Evolutionary conservation across 2,113 vertebrate species (phyloP).

Genomic region (Sterna hirundo): DNA sequence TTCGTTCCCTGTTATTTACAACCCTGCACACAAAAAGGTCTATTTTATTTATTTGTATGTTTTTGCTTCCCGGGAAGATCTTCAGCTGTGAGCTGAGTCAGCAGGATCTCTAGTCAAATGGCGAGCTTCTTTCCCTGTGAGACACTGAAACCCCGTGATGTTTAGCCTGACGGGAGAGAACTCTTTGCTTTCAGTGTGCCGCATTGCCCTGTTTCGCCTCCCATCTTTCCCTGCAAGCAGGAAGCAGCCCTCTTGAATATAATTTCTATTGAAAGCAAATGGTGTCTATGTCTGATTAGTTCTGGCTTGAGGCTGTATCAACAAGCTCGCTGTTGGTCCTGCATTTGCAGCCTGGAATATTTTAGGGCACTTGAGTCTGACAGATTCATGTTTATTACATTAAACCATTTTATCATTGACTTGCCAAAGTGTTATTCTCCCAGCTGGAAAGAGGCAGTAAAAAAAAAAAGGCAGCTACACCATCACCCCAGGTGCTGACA

Average conservation of each 20-base stretch:
- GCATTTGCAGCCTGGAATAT: conserved; percentile 36
- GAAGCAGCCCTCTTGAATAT: conserved; percentile 45
- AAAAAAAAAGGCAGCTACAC: neutral
- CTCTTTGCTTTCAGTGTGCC: neutral
- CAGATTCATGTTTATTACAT: conserved; percentile 59
- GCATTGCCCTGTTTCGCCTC: neutral
- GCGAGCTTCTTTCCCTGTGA: neutral
- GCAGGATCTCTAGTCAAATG: neutral
- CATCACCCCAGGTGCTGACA: neutral
- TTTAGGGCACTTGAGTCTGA: conserved; percentile 45
- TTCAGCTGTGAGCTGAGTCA: conserved; percentile 29
- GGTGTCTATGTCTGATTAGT: conserved; percentile 62
- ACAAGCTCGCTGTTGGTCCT: conserved; percentile 43
- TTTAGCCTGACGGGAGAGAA: neutral
- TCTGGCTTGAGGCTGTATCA: conserved; percentile 60
- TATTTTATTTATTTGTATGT: neutral
- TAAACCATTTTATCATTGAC: conserved; percentile 9
- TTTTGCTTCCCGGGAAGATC: neutral
- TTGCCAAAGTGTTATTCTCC: neutral
- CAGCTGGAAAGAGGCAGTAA: neutral
- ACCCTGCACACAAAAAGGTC: neutral
- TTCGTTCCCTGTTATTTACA: conserved; percentile 34
- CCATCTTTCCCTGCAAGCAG: neutral
- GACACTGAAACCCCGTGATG: neutral
- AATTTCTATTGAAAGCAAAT: conserved; percentile 61